Base-by-base conservation (phyloP, 1,140 invertebrate species). In the Bradynema listronoti region DNA sequence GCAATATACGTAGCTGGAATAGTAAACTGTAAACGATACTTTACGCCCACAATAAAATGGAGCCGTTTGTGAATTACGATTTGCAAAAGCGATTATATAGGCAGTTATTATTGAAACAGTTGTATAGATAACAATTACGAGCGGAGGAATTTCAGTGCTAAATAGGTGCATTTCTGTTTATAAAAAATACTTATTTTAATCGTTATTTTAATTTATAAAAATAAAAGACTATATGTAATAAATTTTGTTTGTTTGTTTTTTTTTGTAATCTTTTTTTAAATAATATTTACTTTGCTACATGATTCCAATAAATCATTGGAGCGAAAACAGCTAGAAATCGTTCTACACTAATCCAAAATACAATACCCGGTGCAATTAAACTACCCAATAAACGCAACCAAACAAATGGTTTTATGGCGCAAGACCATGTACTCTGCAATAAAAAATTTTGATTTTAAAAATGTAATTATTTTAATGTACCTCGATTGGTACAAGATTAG, bases 291-390 rank as follows among this genome's bases (percentile, higher is more conserved):
- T 41, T 27, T 9, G 14, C 45, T 22, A 65, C 34, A 33, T 68
- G 27, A 14, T 46, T 49, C 19, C 64, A 24, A 46, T 68, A 66
- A n/a, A 69, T 54, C 2, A 62, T 14, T 14, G 64, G 46, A 5
- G 54, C 27, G 30, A 69, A 61, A 16, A 66, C 50, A 39, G 64
- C 65, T 14, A 66, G 22, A 11, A 66, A 59, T n/a, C 64, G 45
- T 45, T 66, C 64, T 32, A 66, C 46, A n/a, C 64, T 56, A 22
- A 66, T 66, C 63, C 65, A 66, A 22, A 66, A 46, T 29, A 66
- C 64, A 39, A 41, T 49, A 19, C 47, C 61, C 16, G 64, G 62
- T 0, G 64, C 54, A 19, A 66, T 49, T 7, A 66, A 5, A 33
- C 47, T 53, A n/a, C 64, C 64, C 4, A 52, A 32, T 32, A 66